A percentile compares a stretch with the other conserved stretches of the same genome.
These are phyloP conservation scores for Rhyacichthys aspro DNA, from an alignment of 2,797 vertebrate species.

Conservation along the genomic window DNA sequence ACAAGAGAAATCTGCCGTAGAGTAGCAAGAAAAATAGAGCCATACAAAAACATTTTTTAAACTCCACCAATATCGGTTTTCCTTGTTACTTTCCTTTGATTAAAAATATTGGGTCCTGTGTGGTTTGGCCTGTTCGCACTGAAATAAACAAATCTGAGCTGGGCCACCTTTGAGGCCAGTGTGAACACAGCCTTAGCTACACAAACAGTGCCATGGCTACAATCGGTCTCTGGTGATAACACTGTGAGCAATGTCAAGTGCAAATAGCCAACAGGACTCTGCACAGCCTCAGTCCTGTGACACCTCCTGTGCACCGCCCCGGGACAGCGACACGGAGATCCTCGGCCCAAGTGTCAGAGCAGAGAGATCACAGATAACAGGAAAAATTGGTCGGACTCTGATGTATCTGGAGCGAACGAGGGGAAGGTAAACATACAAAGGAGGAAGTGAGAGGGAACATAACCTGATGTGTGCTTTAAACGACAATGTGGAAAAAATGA, in stretches of 20 bases:
- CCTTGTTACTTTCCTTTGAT: too few relatives aligned
- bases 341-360: background rate
- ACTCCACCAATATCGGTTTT: too few relatives aligned
- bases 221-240: constrained; percentile 46
- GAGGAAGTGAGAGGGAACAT: constrained; percentile 21
- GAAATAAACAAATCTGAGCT: too few relatives aligned
- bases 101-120: too few relatives aligned
- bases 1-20: too few relatives aligned
- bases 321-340: constrained; percentile 30
- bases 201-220: constrained; percentile 34
- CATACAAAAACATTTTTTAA: too few relatives aligned
- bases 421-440: constrained; percentile 26
- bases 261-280: constrained; percentile 36
- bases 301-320: constrained; percentile 42
- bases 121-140: too few relatives aligned
- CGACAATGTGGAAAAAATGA: constrained; percentile 56
- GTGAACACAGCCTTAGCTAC: constrained; percentile 30
- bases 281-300: constrained; percentile 46
- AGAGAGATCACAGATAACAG: constrained; percentile 11
- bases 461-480: constrained; percentile 15
- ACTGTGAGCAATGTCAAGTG: constrained; percentile 49
- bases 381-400: background rate
- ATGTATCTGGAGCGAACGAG: background rate
- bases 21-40: too few relatives aligned
- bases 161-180: background rate